Evolutionary conservation across 2,797 vertebrate species (phyloP).

Genomic region (Betta splendens): DNA sequence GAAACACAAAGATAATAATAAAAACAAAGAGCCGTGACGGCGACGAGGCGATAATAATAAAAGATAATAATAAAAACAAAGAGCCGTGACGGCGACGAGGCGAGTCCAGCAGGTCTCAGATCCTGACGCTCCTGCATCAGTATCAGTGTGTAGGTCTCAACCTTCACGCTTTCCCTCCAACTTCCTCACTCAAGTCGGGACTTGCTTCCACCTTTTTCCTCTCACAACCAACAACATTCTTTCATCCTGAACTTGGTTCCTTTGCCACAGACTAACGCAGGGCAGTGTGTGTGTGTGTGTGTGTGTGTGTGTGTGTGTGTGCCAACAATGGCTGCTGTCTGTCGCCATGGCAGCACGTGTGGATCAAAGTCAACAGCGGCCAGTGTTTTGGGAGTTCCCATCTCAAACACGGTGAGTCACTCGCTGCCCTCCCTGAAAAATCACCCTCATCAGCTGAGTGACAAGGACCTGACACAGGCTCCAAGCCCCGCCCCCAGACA

Average conservation of each 20-base stretch:
- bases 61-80: too few relatives aligned
- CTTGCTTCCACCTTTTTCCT: conserved; percentile 48
- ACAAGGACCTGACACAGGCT: conserved; percentile 47
- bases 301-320: background rate
- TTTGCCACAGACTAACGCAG: conserved; percentile 57
- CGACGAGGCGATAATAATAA: too few relatives aligned
- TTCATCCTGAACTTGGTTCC: conserved; percentile 64
- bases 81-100: too few relatives aligned
- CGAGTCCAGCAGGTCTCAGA: too few relatives aligned
- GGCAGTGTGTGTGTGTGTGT: background rate
- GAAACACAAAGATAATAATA: too few relatives aligned
- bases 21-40: too few relatives aligned
- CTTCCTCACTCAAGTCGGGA: conserved; percentile 54
- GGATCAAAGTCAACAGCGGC: conserved; percentile 46
- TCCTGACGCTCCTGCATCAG: too few relatives aligned
- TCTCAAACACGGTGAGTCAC: conserved; percentile 68
- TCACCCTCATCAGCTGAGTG: conserved; percentile 45
- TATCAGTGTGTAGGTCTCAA: too few relatives aligned
- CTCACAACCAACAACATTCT: conserved; percentile 66
- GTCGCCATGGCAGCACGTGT: conserved; percentile 64
- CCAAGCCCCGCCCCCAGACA: conserved; percentile 12
- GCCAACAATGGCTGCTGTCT: conserved; percentile 37
- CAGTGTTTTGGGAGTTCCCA: conserved; percentile 61
- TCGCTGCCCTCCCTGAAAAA: conserved; percentile 27
- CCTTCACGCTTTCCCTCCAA: conserved; percentile 23